A percentile compares a stretch with the other conserved stretches of the same genome.
These are phyloP conservation scores for Pelecanoides urinatrix DNA, from an alignment of 2,113 vertebrate species.

Conservation along the genomic window DNA sequence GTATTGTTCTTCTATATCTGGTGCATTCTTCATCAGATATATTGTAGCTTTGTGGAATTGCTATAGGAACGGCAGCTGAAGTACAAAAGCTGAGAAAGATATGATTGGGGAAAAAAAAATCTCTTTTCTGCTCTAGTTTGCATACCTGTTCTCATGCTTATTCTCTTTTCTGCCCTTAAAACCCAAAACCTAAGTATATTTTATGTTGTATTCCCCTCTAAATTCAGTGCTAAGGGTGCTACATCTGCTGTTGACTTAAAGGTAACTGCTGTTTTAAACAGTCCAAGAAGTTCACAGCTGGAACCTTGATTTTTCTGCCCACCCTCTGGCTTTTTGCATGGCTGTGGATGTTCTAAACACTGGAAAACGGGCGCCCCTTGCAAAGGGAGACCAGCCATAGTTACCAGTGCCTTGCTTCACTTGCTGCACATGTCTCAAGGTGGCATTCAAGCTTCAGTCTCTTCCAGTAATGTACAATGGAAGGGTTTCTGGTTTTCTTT, in stretches of 20 bases:
- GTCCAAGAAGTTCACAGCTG: background rate
- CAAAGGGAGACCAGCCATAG: background rate
- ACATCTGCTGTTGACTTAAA: background rate
- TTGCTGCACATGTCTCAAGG: rapidly evolving
- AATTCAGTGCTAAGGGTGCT: background rate
- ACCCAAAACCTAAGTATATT: background rate
- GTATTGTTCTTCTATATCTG: background rate
- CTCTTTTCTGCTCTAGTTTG: background rate
- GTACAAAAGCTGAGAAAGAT: background rate
- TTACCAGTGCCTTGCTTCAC: background rate
- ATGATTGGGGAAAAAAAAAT: background rate
- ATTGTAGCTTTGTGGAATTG: background rate
- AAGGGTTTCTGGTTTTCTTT: background rate
- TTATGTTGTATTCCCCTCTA: background rate
- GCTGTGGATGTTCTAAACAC: background rate
- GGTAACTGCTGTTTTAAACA: background rate
- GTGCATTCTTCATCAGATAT: background rate
- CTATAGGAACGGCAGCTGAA: background rate
- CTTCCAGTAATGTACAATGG: background rate
- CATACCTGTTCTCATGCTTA: background rate
- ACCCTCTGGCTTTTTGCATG: background rate
- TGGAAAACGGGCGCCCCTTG: background rate
- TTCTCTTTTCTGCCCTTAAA: background rate
- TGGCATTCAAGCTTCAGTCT: background rate
- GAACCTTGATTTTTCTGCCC: background rate